Evolutionary conservation across 2,888 invertebrate species (phyloP), one percentile per base, ranked within the genome.

Genomic region (Eupithecia abbreviata): DNA sequence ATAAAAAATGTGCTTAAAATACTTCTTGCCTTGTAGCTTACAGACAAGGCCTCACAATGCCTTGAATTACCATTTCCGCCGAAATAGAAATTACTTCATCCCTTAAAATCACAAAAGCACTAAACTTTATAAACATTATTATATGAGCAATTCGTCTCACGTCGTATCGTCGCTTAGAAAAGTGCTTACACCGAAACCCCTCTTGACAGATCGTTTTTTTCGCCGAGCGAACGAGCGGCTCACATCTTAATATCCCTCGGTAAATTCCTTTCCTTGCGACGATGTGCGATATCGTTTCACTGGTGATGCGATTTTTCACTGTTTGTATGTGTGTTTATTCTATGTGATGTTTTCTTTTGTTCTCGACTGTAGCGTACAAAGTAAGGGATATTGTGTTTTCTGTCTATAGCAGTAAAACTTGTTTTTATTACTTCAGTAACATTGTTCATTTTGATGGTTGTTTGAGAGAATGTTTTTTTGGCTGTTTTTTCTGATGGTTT

Each of bases 171-270:
- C 15, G 15, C 18, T 45, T 45, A 4, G 55, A 76, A 79, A 72
- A 73, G 65, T 51, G 13, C 10, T 73, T 62, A 69, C 76, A 69
- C 76, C 67, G 83, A 83, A 43, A 82, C 81, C 78, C 83, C 76
- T 70, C 76, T 82, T 85, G 85, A 87, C 84, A 82, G 83, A 87
- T 87, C 79, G 81, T 76, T 82, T 85, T 82, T 85, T 82, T 43
- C 84, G 78, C 81, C 80, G 74, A 83, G 70, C 75, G 76, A 84
- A 51, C 78, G 79, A 79, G 77, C 79, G 75, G 77, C 82, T 83
- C 82, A 82, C 82, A 81, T 82, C 83, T 82, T 82, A 82, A 86
- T 81, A 77, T 73, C 65, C 75, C 81, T 80, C 67, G 69, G 75
- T 68, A 80, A 81, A 81, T 82, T 77, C 73, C 71, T 72, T 79